Percentiles rank a stretch among this genome's conserved stretches.
Conservation (phyloP, 2,888 invertebrate genomes). For the Xylota segnis region DNA sequence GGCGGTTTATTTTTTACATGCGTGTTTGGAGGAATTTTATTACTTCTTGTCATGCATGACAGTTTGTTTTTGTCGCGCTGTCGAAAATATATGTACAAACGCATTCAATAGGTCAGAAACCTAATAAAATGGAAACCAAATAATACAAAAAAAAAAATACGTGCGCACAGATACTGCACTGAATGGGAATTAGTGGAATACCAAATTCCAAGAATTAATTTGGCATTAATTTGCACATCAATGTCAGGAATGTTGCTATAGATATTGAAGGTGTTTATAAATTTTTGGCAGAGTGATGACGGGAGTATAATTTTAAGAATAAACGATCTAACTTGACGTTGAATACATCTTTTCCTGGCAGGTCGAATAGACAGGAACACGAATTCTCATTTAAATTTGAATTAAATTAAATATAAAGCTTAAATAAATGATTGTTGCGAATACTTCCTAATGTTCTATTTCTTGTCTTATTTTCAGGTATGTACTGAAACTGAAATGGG, state of each 20-base stretch:
- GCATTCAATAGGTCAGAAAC: conserved; percentile 32
- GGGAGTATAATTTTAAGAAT: background rate
- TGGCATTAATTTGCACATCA: conserved; percentile 28
- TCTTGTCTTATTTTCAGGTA: conserved; percentile 10
- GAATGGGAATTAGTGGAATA: conserved; percentile 16
- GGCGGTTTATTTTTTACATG: conserved; percentile 7
- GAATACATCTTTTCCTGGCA: background rate
- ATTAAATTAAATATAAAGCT: background rate
- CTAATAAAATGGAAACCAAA: conserved; percentile 3
- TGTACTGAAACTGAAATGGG: background rate
- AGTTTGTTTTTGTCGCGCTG: background rate
- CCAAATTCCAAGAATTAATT: conserved; percentile 19
- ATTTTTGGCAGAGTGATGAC: background rate
- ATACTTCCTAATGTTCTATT: background rate
- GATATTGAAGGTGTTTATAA: conserved; percentile 5
- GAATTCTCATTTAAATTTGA: conserved; percentile 1
- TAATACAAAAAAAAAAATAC: background rate
- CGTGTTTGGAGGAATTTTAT: background rate
- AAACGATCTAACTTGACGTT: background rate
- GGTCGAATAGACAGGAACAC: background rate
- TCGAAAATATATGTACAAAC: background rate
- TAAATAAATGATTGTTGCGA: background rate
- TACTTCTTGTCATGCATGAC: conserved; percentile 20
- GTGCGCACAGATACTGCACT: conserved; percentile 8
- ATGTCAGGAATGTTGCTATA: conserved; percentile 9